Base-by-base conservation (phyloP, 2,797 vertebrate genomes). In the Protosalanx chinensis region DNA sequence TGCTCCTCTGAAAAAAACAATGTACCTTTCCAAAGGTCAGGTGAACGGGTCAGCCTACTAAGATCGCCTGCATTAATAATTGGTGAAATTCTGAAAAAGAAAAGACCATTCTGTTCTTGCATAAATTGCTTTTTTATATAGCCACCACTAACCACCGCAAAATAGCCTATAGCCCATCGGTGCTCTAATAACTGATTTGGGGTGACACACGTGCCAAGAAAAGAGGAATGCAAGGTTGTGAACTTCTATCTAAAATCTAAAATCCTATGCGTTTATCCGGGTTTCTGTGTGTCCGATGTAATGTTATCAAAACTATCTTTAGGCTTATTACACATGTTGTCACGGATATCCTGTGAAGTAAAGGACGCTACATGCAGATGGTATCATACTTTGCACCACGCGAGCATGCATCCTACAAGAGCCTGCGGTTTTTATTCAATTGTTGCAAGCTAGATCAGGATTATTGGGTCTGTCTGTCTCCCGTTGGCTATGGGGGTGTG, bases 21-120 rank as follows among this genome's bases (percentile, higher is more conserved):
- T 75, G 81, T 72, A 82, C 71, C 75, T 64, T 67, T n/a, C 33
- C 63, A 59, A 23, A 12, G 33, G 12, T 35, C 46, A 61, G 29
- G 10, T 56, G 61, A 67, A 46, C 79, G 60, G 62, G 71, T n/a
- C 51, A 56, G 18, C 51, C 6, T 5, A 56, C 51, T 13, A 3
- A 12, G 8, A 46, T 12, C 41, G 41, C 41, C 41, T 46, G 41
- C 41, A 46, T 46, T 46, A 12, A 46, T 46, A 46, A 46, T 46
- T 46, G 41, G 41, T 46, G 12, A 46, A 46, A 46, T 46, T 46
- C 10, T 46, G 41, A 41, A 41, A 41, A 12, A 12, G 12, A 13
- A 46, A 46, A 46, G 3, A 46, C 35, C 1, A 6, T 6, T 37
- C 35, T 37, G 10, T 37, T 37, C 7, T 10, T 37, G 35, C 35